Evolutionary conservation across 2,888 invertebrate genomes (phyloP).

Genomic region (Halictus ligatus): DNA sequence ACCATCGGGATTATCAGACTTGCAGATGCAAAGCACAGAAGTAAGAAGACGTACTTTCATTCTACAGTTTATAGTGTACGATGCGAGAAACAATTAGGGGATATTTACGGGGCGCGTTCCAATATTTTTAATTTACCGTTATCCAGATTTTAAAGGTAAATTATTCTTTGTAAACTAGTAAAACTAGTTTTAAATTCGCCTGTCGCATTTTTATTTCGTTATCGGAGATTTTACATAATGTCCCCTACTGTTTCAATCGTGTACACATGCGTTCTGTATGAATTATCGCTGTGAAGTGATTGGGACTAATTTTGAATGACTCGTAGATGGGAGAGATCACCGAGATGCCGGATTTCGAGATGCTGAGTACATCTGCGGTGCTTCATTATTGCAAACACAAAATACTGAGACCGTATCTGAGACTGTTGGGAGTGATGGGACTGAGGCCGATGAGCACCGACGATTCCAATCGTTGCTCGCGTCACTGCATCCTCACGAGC

Average conservation of each 20-base stretch:
- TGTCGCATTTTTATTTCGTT: background rate
- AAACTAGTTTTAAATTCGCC: background rate
- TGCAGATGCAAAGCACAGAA: slow-evolving; percentile 81
- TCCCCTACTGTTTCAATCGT: background rate
- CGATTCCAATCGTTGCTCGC: slow-evolving; percentile 86
- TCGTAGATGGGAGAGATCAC: slow-evolving; percentile 89
- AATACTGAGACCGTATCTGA: slow-evolving; percentile 91
- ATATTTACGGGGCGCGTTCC: background rate
- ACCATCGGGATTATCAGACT: slow-evolving; percentile 78
- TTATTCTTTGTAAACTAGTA: background rate
- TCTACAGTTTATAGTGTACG: background rate
- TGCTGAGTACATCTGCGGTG: slow-evolving; percentile 91
- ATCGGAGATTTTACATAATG: background rate
- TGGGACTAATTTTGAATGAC: slow-evolving; percentile 21
- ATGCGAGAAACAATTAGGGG: background rate
- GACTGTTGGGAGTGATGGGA: slow-evolving; percentile 90
- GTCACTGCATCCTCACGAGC: slow-evolving; percentile 87
- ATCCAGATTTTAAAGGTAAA: background rate
- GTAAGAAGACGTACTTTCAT: slow-evolving; percentile 65
- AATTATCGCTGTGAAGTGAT: too few species aligned
- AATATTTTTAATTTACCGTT: background rate
- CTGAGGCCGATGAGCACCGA: slow-evolving; percentile 89
- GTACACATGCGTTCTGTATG: background rate
- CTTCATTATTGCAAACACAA: slow-evolving; percentile 93
- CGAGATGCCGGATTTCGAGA: slow-evolving; percentile 88